Base-by-base conservation (phyloP, 2,797 vertebrate genomes). In the Pterois miles region DNA sequence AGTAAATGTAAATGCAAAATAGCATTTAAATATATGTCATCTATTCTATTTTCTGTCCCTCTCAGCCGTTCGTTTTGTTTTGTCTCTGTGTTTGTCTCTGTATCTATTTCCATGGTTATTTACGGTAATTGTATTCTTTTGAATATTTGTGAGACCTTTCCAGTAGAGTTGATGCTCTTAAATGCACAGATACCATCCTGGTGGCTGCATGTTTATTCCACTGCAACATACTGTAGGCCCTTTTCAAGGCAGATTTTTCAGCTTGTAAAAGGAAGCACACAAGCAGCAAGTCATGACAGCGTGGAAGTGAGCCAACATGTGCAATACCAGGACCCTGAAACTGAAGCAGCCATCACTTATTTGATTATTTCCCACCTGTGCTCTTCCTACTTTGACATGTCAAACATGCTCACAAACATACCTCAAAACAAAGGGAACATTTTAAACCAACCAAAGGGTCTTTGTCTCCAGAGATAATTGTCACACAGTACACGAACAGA, bases 391-490 rank as follows among this genome's bases (percentile, higher is more conserved):
- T 13, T 10, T 40, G 9, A 68, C 38, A 63, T 18, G 8, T 65
- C 46, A 74, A 68, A 71, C 66, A 62, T 33, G 29, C 48, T 76
- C 60, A 79, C 22, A 2, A 43, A 38, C 54, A 46, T 31, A 48
- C 69, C 7, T n/a, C 7, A 33, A 76, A 76, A 78, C 40, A 64
- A 78, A 43, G 13, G 12, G 48, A 43, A 46, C 2, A 52, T 54
- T 38, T 65, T 10, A 27, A 73, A 62, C 29, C 22, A 65, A 78
- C 59, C 50, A 64, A 67, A 46, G 56, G 53, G 5, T 59, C 70
- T 69, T 71, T 85, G 62, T 81, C 57, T 71, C 25, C 33, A 6
- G 50, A 53, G 22, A n/a, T 72, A 69, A 75, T 62, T 69, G 62
- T 38, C 38, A 22, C 54, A 40, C 38, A 14, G 23, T 6, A 38